A percentile compares a stretch with the other conserved stretches of the same genome.
phyloP scores from a whole-genome alignment of 2,888 invertebrate genomes.

The Lycophotia porphyrea region DNA sequence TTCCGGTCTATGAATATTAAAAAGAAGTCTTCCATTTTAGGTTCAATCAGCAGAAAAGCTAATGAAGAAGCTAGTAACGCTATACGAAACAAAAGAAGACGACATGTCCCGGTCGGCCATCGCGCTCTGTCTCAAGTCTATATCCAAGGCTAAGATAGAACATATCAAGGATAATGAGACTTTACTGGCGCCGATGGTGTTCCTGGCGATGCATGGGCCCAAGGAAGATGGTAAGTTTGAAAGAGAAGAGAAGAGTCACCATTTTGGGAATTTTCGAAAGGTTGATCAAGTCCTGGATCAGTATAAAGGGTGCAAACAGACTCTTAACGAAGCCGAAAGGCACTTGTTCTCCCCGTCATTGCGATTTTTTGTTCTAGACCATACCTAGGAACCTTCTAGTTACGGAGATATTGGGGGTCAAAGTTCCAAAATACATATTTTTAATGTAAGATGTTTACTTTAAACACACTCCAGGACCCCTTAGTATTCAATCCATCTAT shows the following conservation, averaged over 20 bases:
- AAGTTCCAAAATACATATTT: too few species aligned
- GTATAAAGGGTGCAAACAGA: too few species aligned
- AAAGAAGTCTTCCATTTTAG: conserved; percentile 63
- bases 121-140: conserved; percentile 94
- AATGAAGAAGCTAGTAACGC: conserved; percentile 88
- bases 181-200: conserved; percentile 94
- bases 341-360: too few species aligned
- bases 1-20: neutral
- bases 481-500: too few species aligned
- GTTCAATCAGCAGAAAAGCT: conserved; percentile 90
- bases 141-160: conserved; percentile 95
- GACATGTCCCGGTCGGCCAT: conserved; percentile 94
- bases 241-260: neutral
- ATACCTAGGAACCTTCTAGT: too few species aligned
- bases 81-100: conserved; percentile 91
- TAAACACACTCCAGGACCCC: too few species aligned
- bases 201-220: conserved; percentile 97
- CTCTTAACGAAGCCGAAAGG: too few species aligned
- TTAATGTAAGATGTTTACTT: too few species aligned
- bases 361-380: too few species aligned
- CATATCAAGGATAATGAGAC: conserved; percentile 94
- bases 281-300: too few species aligned
- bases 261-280: neutral
- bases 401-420: too few species aligned
- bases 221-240: conserved; percentile 89